phyloP scores from a whole-genome alignment of 2,888 invertebrate species.

The Resseliella maxima region DNA sequence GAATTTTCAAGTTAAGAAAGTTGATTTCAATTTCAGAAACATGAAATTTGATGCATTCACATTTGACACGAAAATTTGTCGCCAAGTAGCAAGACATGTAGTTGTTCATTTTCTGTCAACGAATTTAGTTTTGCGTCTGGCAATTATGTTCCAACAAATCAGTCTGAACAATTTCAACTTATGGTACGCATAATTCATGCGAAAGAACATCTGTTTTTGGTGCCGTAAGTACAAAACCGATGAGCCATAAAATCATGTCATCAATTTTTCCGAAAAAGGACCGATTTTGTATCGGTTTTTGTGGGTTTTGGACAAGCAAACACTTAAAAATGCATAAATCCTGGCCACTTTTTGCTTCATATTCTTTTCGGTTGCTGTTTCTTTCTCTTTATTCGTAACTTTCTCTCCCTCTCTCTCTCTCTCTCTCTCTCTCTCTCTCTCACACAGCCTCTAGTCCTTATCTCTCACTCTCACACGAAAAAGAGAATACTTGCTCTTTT shows the following conservation, averaged over 20 bases:
- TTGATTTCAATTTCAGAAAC: too few relatives aligned
- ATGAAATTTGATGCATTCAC: background rate
- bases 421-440: too few relatives aligned
- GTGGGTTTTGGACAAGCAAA: background rate
- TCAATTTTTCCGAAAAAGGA: background rate
- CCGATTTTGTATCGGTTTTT: background rate
- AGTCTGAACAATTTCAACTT: background rate
- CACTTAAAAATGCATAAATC: slow-evolving; percentile 36
- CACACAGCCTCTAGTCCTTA: too few relatives aligned
- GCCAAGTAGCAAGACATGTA: background rate
- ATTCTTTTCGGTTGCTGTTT: background rate
- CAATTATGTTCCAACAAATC: background rate
- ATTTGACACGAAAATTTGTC: slow-evolving; percentile 2
- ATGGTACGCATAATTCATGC: background rate
- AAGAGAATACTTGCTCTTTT: too few relatives aligned
- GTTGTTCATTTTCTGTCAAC: background rate
- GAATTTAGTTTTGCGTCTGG: too few relatives aligned
- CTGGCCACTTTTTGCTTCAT: background rate
- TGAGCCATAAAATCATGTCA: slow-evolving; percentile 48
- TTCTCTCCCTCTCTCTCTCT: too few relatives aligned
- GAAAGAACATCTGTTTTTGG: slow-evolving; percentile 46
- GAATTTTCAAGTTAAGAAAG: too few relatives aligned
- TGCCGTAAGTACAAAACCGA: background rate
- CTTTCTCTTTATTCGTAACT: too few relatives aligned
- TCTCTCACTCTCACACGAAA: too few relatives aligned